These are phyloP conservation scores for Palythoa grandis DNA, from an alignment of 92 coral and sea anemone species.

Conservation along the genomic window DNA sequence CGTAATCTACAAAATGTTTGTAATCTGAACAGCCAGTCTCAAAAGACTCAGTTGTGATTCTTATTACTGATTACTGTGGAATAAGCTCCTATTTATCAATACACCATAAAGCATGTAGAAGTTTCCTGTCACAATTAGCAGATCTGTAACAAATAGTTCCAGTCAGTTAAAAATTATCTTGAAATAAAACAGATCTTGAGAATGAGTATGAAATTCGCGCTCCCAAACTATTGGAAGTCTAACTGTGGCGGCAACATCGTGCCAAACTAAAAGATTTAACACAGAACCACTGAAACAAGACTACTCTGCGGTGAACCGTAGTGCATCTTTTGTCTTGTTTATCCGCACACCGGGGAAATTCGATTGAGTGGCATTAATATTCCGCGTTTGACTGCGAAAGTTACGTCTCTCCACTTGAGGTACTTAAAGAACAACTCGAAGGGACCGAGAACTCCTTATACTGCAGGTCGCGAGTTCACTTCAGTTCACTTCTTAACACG, in stretches of 20 bases:
- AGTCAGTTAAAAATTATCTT: not conserved
- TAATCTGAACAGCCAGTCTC: not conserved
- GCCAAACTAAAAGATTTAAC: not conserved
- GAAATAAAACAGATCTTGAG: not conserved
- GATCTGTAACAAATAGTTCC: not conserved
- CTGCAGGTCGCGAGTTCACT: not conserved
- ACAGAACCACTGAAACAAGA: not conserved
- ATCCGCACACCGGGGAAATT: not conserved
- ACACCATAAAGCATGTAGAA: not conserved
- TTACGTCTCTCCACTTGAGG: not conserved
- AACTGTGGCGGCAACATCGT: no score
- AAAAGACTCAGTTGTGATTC: not conserved
- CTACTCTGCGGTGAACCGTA: not conserved
- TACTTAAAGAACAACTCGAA: not conserved
- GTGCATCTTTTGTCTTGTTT: not conserved
- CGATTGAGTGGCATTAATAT: not conserved
- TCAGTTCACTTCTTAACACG: not conserved
- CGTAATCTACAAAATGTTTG: not conserved
- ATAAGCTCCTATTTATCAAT: not conserved
- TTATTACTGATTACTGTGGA: not conserved
- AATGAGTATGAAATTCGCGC: not conserved
- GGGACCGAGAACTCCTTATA: not conserved
- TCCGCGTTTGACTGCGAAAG: not conserved
- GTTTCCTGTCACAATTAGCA: not conserved
- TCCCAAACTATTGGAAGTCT: not conserved